These are phyloP conservation scores for Hippocampus mohnikei DNA, from an alignment of 2,113 vertebrate genomes.

Conservation along the genomic window DNA sequence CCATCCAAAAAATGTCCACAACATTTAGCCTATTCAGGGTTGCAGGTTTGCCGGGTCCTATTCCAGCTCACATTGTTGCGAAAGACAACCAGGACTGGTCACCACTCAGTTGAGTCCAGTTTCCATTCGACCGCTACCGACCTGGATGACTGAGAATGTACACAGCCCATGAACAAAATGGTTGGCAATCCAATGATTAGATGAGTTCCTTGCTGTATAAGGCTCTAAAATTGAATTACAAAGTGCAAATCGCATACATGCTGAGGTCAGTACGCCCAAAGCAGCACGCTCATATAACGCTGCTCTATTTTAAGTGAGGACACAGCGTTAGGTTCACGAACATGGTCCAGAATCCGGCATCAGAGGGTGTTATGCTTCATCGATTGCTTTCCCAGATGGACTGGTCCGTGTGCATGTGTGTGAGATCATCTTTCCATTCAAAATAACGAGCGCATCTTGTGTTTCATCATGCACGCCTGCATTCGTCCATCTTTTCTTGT, in stretches of 20 bases:
- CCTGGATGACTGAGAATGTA: no score
- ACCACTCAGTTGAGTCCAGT: not conserved
- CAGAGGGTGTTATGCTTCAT: not conserved
- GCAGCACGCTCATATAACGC: not conserved
- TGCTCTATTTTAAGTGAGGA: slow-evolving; percentile 10
- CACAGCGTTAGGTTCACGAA: not conserved
- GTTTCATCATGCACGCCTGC: not conserved
- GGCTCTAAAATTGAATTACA: not conserved
- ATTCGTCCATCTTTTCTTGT: slow-evolving; percentile 19
- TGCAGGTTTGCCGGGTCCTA: no score
- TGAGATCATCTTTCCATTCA: slow-evolving; percentile 14
- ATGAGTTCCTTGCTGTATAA: not conserved
- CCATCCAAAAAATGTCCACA: no score
- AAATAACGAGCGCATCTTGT: not conserved
- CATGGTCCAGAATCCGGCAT: not conserved
- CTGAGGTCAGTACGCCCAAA: not conserved
- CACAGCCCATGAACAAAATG: not conserved
- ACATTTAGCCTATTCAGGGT: no score
- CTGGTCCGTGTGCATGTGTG: not conserved
- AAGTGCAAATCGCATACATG: not conserved
- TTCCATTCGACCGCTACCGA: no score
- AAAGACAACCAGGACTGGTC: no score
- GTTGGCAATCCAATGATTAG: no score
- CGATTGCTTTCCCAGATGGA: slow-evolving; percentile 17
- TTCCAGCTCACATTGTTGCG: no score